These are phyloP conservation scores for Papilio polytes DNA, from an alignment of 1,140 invertebrate genomes.

Conservation along the genomic window DNA sequence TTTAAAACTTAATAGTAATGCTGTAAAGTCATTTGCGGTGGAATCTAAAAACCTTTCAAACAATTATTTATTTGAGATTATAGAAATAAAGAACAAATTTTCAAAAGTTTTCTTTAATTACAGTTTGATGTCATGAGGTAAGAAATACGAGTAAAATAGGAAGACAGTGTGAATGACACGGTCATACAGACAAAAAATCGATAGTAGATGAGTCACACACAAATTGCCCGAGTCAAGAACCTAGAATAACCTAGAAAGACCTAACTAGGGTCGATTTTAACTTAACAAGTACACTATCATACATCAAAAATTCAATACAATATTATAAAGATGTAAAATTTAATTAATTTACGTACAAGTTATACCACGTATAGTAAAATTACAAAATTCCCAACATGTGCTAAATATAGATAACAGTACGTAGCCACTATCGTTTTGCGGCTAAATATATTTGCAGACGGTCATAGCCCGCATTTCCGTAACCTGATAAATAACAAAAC, in stretches of 20 bases:
- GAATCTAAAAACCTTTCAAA: neutral
- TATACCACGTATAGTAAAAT: neutral
- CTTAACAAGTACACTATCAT: neutral
- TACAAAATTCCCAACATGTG: neutral
- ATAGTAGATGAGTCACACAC: neutral
- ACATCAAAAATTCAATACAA: neutral
- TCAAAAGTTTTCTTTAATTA: neutral
- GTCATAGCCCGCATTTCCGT: constrained; percentile 36
- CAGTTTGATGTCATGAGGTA: neutral
- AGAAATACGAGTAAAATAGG: no score
- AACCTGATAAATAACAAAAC: constrained; percentile 20
- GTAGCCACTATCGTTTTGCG: constrained; percentile 27
- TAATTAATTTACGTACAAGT: neutral
- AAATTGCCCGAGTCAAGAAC: constrained; percentile 13
- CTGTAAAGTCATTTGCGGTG: no score
- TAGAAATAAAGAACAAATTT: no score
- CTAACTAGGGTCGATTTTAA: neutral
- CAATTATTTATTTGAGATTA: no score
- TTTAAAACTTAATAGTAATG: no score
- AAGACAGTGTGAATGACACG: neutral
- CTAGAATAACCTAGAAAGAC: constrained; percentile 12
- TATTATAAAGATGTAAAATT: no score
- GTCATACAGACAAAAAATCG: neutral
- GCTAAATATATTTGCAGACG: constrained; percentile 35
- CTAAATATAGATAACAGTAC: constrained; percentile 8